Evolutionary conservation across 2,113 vertebrate species (phyloP).

Genomic region (Phylloscopus trochiloides): DNA sequence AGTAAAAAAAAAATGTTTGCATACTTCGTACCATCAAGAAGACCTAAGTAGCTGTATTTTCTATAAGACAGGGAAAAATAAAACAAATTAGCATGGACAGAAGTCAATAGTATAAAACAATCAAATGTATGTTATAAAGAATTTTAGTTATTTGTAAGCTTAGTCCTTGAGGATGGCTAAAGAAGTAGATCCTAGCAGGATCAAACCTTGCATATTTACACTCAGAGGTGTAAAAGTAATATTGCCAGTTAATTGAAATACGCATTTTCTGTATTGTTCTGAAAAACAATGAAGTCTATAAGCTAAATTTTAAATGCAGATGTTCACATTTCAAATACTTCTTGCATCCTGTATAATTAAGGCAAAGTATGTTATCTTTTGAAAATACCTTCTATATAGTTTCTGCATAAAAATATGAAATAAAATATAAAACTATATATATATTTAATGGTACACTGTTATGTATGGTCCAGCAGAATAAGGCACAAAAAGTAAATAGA

Average conservation of each 20-base stretch:
- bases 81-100: neutral
- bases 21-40: conserved; percentile 12
- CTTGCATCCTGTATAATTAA: conserved; percentile 54
- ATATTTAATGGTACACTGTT: conserved; percentile 53
- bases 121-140: neutral
- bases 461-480: conserved; percentile 63
- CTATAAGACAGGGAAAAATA: conserved; percentile 15
- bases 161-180: neutral
- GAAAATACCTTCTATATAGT: conserved; percentile 58
- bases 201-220: conserved; percentile 36
- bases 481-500: conserved; percentile 68
- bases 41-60: conserved; percentile 23
- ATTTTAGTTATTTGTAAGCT: neutral
- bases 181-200: conserved; percentile 45
- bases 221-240: conserved; percentile 26
- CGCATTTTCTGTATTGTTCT: conserved; percentile 22
- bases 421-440: conserved; percentile 62
- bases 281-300: conserved; percentile 36
- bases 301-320: neutral
- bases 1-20: neutral
- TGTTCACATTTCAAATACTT: conserved; percentile 57
- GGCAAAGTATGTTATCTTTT: conserved; percentile 62
- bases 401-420: conserved; percentile 70
- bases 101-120: conserved; percentile 5
- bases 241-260: conserved; percentile 46